Evolutionary conservation across 2,888 invertebrate genomes (phyloP).

Genomic region (Osmoderma eremita): DNA sequence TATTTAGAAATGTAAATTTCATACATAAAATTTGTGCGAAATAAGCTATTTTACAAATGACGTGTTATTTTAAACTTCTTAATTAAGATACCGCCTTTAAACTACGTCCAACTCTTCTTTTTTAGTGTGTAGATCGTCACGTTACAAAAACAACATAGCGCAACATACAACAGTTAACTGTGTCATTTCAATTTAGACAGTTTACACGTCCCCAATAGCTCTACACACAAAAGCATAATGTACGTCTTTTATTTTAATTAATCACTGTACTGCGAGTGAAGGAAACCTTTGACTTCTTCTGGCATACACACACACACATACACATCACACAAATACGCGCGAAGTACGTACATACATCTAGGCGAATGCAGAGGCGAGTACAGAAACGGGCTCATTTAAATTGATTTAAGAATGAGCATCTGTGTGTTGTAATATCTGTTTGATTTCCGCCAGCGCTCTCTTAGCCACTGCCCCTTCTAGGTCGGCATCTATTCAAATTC

Average conservation of each 20-base stretch:
- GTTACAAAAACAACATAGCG: neutral
- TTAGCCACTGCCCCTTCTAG: too few relatives aligned
- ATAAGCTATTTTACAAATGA: too few relatives aligned
- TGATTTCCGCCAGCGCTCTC: conserved; percentile 14
- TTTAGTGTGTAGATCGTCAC: neutral
- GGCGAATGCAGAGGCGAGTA: neutral
- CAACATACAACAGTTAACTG: conserved; percentile 14
- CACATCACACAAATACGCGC: too few relatives aligned
- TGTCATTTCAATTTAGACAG: conserved; percentile 27
- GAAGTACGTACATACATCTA: too few relatives aligned
- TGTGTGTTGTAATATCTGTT: conserved; percentile 28
- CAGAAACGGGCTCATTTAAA: conserved; percentile 27
- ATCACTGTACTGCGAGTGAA: conserved; percentile 21
- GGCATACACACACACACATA: too few relatives aligned
- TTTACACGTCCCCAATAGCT: conserved; percentile 11
- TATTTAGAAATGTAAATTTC: too few relatives aligned
- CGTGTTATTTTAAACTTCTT: too few relatives aligned
- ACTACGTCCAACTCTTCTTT: too few relatives aligned
- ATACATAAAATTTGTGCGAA: too few relatives aligned
- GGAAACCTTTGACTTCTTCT: conserved; percentile 29
- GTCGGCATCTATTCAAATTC: conserved; percentile 2
- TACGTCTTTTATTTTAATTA: conserved; percentile 16
- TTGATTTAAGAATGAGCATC: conserved; percentile 29
- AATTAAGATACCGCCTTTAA: too few relatives aligned
- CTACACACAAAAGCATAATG: too few relatives aligned